Evolutionary conservation across 2,888 invertebrate genomes (phyloP), one percentile per base, ranked within the genome.

Genomic region (Periphyllus acericola): DNA sequence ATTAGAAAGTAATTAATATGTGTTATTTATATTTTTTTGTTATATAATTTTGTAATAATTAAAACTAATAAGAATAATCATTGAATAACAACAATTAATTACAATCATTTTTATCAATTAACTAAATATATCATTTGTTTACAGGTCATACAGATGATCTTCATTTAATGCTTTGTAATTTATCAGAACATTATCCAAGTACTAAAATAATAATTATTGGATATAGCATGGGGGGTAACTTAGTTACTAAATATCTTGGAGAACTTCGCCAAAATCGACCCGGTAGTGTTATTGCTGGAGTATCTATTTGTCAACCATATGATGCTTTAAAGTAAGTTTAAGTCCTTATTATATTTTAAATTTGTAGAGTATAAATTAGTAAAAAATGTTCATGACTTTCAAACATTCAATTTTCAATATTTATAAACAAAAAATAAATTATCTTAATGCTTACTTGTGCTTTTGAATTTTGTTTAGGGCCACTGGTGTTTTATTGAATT

Each of bases 231-330:
- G 98, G 98, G 76, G 98, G 96, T 40, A 98, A 98, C 92, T 93
- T 98, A 89, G 94, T 98, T 75, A 95, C 97, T n/a, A 97, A 97
- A 92, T 98, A 97, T 91, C 93, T 98, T 91, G 97, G 98, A 68
- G 97, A 98, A 92, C 91, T 91, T 68, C 94, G 94, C 32, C 92
- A 93, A 89, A 93, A 93, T 89, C 93, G 94, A 90, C 93, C 95
- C 1, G 90, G 92, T 29, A 95, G 94, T 91, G 95, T 98, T 89
- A 95, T 98, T 90, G 97, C 97, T 83, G 98, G 95, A 52, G 95
- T 98, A 90, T 97, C 98, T 60, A 95, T 98, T 91, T 98, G 98
- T 91, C 98, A 98, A 92, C 98, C 98, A 90, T 98, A 98, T 92
- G 96, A 97, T 92, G 97, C 97, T 75, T 94, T 95, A 89, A 95